Evolutionary conservation across 2,113 vertebrate species (phyloP).

Genomic region (Nibea albiflora): DNA sequence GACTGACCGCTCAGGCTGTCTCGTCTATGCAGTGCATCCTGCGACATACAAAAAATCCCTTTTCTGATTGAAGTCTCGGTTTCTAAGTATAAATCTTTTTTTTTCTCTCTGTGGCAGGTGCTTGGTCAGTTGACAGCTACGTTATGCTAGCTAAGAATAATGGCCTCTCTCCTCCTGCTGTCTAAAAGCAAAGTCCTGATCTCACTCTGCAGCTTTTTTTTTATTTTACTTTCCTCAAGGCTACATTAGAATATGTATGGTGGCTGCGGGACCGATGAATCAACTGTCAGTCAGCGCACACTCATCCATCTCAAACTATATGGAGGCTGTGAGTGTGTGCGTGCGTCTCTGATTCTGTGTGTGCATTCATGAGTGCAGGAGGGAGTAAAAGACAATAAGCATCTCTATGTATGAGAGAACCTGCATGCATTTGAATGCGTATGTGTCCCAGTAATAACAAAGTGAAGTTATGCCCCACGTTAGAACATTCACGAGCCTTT

Average conservation of each 20-base stretch:
- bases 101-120: slow-evolving; percentile 29
- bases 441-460: background rate
- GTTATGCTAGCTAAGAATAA: slow-evolving; percentile 57
- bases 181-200: slow-evolving; percentile 61
- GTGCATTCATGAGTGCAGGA: background rate
- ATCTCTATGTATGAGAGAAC: background rate
- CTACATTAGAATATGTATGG: slow-evolving; percentile 66
- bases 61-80: slow-evolving; percentile 32
- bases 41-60: background rate
- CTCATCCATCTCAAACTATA: slow-evolving; percentile 54
- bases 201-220: slow-evolving; percentile 36
- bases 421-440: too few species aligned
- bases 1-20: background rate
- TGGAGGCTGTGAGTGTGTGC: slow-evolving; percentile 16
- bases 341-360: background rate
- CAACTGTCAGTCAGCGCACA: slow-evolving; percentile 56
- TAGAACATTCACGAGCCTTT: background rate
- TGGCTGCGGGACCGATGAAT: slow-evolving; percentile 55
- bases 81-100: slow-evolving; percentile 41
- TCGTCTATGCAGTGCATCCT: background rate
- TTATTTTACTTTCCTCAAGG: slow-evolving; percentile 46
- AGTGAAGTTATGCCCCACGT: background rate
- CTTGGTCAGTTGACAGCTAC: slow-evolving; percentile 58
- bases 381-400: slow-evolving; percentile 5
- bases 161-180: slow-evolving; percentile 27